phyloP scores from a whole-genome alignment of 2,888 invertebrate genomes.

The Aporophyla nigra region DNA sequence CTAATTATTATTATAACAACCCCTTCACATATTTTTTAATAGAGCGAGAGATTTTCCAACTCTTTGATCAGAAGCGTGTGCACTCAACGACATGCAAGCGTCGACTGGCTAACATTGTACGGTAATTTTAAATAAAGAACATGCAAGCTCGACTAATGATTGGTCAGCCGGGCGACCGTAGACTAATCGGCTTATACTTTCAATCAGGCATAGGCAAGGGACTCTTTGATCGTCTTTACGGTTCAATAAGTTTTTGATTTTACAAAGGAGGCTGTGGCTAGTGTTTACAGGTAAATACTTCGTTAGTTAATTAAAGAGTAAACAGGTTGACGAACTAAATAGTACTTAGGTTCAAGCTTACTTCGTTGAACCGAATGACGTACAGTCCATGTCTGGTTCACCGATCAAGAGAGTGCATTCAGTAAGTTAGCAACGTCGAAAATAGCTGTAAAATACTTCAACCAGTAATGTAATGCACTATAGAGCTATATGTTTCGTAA shows the following conservation, averaged over 20 bases:
- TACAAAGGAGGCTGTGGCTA: conserved; percentile 73
- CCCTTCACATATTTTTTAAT: conserved; percentile 67
- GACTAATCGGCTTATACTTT: conserved; percentile 83
- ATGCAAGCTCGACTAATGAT: conserved; percentile 79
- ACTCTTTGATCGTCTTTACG: conserved; percentile 82
- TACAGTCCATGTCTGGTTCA: not conserved
- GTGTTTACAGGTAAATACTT: conserved; percentile 8
- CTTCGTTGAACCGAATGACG: not conserved
- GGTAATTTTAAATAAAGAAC: conserved; percentile 83
- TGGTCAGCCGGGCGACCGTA: conserved; percentile 81
- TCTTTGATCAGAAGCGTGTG: conserved; percentile 68
- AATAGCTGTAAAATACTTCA: not conserved
- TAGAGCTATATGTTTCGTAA: no score
- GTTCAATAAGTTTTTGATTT: conserved; percentile 75
- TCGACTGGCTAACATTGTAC: conserved; percentile 71
- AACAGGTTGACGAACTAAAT: conserved; percentile 1
- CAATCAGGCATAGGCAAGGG: conserved; percentile 77
- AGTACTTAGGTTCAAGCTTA: not conserved
- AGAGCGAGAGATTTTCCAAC: conserved; percentile 68
- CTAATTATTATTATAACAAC: conserved; percentile 36
- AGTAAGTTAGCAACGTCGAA: not conserved
- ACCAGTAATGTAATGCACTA: no score
- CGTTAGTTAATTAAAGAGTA: conserved; percentile 4
- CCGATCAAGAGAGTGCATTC: not conserved
- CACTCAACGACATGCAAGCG: conserved; percentile 64